A percentile compares a stretch with the other conserved stretches of the same genome.
phyloP scores from a whole-genome alignment of 2,113 vertebrate genomes.

The Sakesphorus luctuosus region DNA sequence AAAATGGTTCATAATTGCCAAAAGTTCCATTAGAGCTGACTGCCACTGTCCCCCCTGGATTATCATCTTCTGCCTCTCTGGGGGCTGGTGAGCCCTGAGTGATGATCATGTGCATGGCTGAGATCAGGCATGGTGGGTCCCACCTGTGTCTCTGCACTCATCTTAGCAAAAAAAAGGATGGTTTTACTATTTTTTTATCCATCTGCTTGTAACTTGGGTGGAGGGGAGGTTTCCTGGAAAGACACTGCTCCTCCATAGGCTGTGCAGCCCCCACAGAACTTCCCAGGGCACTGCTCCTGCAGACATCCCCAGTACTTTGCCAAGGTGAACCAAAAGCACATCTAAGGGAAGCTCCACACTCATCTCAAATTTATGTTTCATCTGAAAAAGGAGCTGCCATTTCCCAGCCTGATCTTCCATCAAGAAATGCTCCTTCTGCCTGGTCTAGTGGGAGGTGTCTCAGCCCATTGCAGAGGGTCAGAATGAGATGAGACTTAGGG shows the following conservation, averaged over 20 bases:
- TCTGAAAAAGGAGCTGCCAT: neutral
- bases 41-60: neutral
- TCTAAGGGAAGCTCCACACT: neutral
- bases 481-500: neutral
- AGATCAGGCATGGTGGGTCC: neutral
- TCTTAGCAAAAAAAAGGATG: neutral
- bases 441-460: neutral
- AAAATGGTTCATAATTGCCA: neutral
- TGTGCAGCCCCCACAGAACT: too few species aligned
- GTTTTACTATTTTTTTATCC: neutral
- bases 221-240: neutral
- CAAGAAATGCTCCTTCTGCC: neutral
- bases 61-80: neutral
- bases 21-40: neutral
- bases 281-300: neutral
- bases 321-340: neutral
- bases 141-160: neutral
- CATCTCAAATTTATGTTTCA: neutral
- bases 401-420: neutral
- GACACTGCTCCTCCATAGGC: rapidly evolving
- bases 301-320: rapidly evolving
- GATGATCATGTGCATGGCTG: neutral
- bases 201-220: neutral
- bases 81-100: rapidly evolving
- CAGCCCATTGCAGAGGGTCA: neutral